These are phyloP conservation scores for Ceriagrion tenellum DNA, from an alignment of 2,888 invertebrate species.

Conservation along the genomic window DNA sequence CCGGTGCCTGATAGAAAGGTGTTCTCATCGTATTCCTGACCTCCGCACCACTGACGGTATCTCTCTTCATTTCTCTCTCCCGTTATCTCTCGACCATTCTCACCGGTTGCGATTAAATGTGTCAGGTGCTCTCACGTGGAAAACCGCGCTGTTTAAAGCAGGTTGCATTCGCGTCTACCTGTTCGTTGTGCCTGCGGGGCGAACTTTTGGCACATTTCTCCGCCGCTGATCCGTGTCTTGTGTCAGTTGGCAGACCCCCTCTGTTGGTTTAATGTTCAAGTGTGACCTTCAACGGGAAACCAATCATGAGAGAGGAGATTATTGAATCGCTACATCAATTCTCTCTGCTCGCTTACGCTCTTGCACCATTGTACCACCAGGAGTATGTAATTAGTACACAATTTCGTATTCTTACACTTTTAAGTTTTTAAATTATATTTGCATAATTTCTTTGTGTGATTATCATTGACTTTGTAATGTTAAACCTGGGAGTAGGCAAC, in stretches of 20 bases:
- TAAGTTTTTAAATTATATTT: too few species aligned
- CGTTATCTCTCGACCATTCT: background rate
- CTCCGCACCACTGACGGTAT: background rate
- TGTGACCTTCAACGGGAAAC: background rate
- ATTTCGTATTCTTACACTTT: too few species aligned
- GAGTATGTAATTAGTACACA: too few species aligned
- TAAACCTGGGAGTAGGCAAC: too few species aligned
- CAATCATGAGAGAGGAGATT: background rate
- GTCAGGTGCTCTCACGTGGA: background rate
- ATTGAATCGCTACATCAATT: background rate
- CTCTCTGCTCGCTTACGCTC: too few species aligned
- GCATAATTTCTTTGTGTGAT: too few species aligned
- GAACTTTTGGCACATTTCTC: background rate
- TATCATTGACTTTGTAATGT: too few species aligned
- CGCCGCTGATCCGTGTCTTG: background rate
- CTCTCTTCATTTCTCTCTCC: background rate
- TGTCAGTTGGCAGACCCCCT: background rate
- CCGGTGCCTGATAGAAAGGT: background rate
- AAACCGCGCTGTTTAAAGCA: conserved; percentile 3
- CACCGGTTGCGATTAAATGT: background rate
- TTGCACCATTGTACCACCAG: too few species aligned
- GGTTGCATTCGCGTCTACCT: background rate
- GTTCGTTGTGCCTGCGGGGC: background rate
- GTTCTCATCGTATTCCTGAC: background rate
- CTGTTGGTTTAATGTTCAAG: background rate